phyloP scores from a whole-genome alignment of 2,113 vertebrate species.

The Chlorocebus sabaeus region DNA sequence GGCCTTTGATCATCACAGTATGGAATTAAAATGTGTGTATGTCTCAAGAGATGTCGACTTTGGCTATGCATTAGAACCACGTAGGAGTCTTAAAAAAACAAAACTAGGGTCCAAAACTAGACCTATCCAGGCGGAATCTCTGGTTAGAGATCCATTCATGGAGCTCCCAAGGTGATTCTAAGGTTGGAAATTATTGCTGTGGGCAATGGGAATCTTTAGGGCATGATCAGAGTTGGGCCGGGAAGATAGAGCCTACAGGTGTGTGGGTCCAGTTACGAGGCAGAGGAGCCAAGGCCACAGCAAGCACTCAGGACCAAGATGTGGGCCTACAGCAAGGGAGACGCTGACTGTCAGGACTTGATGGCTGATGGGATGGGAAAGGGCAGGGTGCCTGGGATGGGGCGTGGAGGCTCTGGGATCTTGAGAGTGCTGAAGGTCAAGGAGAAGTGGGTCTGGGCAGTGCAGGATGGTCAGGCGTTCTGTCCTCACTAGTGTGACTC shows the following conservation, averaged over 20 bases:
- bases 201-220: not conserved
- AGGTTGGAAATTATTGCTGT: not conserved
- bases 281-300: too few species aligned
- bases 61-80: not conserved
- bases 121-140: not conserved
- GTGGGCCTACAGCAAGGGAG: not conserved
- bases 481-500: not conserved
- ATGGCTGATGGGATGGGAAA: not conserved
- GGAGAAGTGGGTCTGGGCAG: not conserved
- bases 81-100: rapidly evolving
- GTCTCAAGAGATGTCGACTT: not conserved
- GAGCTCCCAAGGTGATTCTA: not conserved
- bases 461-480: not conserved
- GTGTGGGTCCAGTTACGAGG: not conserved
- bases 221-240: too few species aligned
- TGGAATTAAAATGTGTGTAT: not conserved
- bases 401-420: too few species aligned
- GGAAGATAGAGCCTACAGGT: not conserved
- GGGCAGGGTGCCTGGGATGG: not conserved
- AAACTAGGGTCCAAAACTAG: not conserved
- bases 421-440: not conserved
- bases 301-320: rapidly evolving
- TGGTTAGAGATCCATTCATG: not conserved
- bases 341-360: too few species aligned
- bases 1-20: not conserved